A percentile compares a stretch with the other conserved stretches of the same genome.
These are phyloP conservation scores for Oncopeltus fasciatus DNA, from an alignment of 1,140 invertebrate species.

Conservation along the genomic window DNA sequence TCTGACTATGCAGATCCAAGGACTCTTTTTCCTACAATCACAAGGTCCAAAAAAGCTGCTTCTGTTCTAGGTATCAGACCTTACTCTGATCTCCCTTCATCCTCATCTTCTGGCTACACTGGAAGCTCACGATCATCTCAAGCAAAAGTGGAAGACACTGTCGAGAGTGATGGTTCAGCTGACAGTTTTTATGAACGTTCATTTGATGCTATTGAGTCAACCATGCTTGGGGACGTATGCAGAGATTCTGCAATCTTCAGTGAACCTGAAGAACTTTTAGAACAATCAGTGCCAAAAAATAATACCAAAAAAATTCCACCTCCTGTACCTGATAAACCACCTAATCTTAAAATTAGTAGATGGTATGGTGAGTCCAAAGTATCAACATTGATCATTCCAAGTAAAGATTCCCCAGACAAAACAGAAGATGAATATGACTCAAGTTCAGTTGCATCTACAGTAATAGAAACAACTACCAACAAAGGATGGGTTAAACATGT, in stretches of 20 bases:
- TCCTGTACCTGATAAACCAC: slow-evolving; percentile 30
- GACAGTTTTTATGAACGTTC: slow-evolving; percentile 61
- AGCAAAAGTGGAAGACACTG: slow-evolving; percentile 22
- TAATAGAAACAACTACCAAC: slow-evolving; percentile 28
- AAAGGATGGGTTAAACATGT: slow-evolving; percentile 38
- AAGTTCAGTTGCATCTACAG: slow-evolving; percentile 32
- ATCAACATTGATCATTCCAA: slow-evolving; percentile 18
- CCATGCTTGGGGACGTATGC: slow-evolving; percentile 46
- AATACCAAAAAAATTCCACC: background rate
- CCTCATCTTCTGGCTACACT: slow-evolving; percentile 33
- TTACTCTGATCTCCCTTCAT: slow-evolving; percentile 40
- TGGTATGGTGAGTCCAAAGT: background rate
- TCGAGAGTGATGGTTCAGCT: slow-evolving; percentile 32
- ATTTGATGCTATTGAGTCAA: slow-evolving; percentile 54
- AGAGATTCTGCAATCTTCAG: slow-evolving; percentile 74
- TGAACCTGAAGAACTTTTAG: slow-evolving; percentile 42
- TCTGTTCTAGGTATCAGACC: slow-evolving; percentile 24
- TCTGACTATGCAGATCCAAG: slow-evolving; percentile 65
- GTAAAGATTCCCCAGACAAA: background rate
- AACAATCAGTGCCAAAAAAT: slow-evolving; percentile 11
- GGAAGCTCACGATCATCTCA: slow-evolving; percentile 27
- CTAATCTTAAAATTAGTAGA: slow-evolving; percentile 16
- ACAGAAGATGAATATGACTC: slow-evolving; percentile 32
- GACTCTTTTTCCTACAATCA: slow-evolving; percentile 38
- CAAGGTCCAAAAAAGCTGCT: slow-evolving; percentile 36